phyloP scores from a whole-genome alignment of 2,113 vertebrate species.

The Cettia cetti region DNA sequence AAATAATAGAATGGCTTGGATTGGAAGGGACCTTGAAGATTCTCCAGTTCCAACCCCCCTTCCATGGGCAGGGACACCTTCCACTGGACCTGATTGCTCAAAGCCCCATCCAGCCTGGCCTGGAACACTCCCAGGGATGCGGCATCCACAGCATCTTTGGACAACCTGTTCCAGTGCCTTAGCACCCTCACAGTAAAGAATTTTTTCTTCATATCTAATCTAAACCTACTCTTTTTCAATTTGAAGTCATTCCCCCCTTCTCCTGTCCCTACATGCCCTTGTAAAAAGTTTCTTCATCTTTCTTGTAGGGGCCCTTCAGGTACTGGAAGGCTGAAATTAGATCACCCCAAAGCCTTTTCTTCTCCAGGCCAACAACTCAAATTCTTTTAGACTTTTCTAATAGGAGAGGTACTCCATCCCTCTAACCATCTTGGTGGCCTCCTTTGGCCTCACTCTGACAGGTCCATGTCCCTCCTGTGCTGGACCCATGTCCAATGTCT shows the following conservation, averaged over 20 bases:
- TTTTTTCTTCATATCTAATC: not conserved
- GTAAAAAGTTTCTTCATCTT: not conserved
- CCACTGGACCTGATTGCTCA: not conserved
- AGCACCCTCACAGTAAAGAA: not conserved
- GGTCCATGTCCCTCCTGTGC: not conserved
- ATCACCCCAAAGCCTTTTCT: not conserved
- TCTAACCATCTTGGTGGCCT: not conserved
- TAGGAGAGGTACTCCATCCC: not conserved
- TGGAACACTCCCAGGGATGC: not conserved
- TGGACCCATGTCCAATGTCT: not conserved
- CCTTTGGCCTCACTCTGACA: not conserved
- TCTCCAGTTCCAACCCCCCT: not conserved
- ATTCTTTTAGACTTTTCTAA: not conserved
- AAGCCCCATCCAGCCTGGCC: not conserved
- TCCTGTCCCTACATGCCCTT: not conserved
- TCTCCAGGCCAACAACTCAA: not conserved
- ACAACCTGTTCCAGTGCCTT: not conserved
- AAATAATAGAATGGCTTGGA: not conserved
- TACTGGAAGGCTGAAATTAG: not conserved
- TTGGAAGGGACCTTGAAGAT: not conserved
- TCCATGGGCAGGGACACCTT: not conserved
- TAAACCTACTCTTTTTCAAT: not conserved
- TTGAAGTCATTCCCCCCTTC: not conserved
- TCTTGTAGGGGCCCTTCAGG: not conserved
- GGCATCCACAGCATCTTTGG: not conserved